Base-by-base conservation (phyloP, 2,888 invertebrate species). In the Platycnemis pennipes region DNA sequence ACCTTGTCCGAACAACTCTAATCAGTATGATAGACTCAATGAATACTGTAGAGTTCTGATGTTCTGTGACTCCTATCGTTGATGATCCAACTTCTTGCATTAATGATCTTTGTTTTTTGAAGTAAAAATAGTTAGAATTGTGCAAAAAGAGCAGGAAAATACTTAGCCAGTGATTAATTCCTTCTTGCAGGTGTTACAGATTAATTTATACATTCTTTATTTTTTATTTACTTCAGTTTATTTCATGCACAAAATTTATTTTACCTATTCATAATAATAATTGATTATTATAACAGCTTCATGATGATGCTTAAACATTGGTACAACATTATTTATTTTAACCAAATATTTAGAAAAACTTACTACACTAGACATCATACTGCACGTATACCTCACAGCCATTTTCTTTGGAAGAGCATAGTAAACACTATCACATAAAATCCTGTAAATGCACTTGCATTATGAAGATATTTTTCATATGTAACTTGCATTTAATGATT, bases 331-430 rank as follows among this genome's bases (percentile, higher is more conserved):
- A 77, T 37, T 37, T 77, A 37, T 37, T 37, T 26, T 63, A 26
- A 77, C 31, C 31, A 77, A 77, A 37, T 77, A 77, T 37, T 77
- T 77, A 91, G 69, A 16, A 63, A 11, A 44, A 91, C n/a, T 13
- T 91, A 56, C 63, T 42, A 91, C 91, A 45, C 91, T 22, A 91
- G 22, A 69, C 42, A 63, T 91, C 91, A 44, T 69, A 91, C 91
- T 44, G 63, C 44, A 91, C 37, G n/a, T 91, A 63, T 45, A 91
- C 91, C 91, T 91, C 91, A 91, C 91, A 91, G 91, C 91, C 91
- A 69, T 91, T 91, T 91, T 91, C 91, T 91, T 91, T 91, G 91
- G 91, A 91, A 63, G 63, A 91, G 44, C 42, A 91, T 63, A 44
- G 63, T 63, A 13, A 44, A 91, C n/a, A 56, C 63, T 91, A 91